phyloP scores from a whole-genome alignment of 30 jellyfish, hydroid and myxozoan species.

The Catostylus mosaicus region DNA sequence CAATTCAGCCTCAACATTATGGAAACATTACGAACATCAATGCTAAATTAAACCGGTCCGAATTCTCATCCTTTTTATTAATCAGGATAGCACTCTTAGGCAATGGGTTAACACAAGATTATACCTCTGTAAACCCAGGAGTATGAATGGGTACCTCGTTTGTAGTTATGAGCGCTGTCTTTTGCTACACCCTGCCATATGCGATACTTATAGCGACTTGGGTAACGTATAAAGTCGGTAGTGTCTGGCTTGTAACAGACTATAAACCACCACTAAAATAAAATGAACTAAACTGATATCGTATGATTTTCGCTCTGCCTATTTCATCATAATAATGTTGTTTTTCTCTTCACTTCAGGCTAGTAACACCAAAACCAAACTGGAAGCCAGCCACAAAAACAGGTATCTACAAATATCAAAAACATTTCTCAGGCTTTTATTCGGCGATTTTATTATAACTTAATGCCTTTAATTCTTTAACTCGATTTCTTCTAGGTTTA shows the following conservation, averaged over 20 bases:
- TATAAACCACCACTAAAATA: background rate
- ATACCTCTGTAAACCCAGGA: background rate
- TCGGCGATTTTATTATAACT: background rate
- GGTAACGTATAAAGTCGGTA: background rate
- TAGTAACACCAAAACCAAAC: slow-evolving; percentile 77
- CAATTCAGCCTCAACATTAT: background rate
- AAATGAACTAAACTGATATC: background rate
- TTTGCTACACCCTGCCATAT: background rate
- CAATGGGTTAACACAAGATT: background rate
- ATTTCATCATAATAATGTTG: background rate
- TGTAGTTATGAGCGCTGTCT: no score
- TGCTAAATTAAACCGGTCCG: no score
- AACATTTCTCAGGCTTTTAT: background rate
- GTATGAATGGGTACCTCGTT: no score
- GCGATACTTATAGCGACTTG: background rate
- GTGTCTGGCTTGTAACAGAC: background rate
- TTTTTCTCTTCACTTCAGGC: slow-evolving; percentile 42
- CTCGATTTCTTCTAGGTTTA: slow-evolving; percentile 53
- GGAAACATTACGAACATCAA: background rate
- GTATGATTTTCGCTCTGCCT: background rate
- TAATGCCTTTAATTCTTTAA: background rate
- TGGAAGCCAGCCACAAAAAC: slow-evolving; percentile 89
- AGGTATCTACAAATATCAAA: slow-evolving; percentile 37
- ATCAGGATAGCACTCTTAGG: no score
- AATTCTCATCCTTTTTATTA: no score